Base-by-base conservation (phyloP, 1,140 invertebrate genomes). In the Diachasmimorpha longicaudata region DNA sequence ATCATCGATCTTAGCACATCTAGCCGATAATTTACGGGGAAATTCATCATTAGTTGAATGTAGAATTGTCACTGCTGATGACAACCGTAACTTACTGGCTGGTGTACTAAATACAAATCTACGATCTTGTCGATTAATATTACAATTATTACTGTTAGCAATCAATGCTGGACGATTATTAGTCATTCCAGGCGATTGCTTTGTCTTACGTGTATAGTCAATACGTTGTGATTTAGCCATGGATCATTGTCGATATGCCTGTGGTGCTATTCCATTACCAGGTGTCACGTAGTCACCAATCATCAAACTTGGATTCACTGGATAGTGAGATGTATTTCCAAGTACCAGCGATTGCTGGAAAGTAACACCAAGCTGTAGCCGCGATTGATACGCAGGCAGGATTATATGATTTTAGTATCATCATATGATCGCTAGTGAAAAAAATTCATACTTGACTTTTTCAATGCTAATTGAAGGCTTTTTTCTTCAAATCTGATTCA, bases 271-370 rank as follows among this genome's bases (percentile, higher is more conserved):
- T 36, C 89, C 88, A 80, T 88, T 90, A 21, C 89, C 90, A 39
- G 92, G 91, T 72, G 92, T 91, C 70, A 93, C 92, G 85, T 95
- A 95, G 85, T 95, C 94, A 72, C 93, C 94, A 81, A 94, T 95
- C 94, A 95, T 94, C 81, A 94, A 89, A 85, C 93, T 94, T 84
- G 92, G 92, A 88, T 93, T 94, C 77, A 95, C 92, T 76, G 93
- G 93, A 82, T 93, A 93, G 82, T 92, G 90, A 19, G 90, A 89
- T 16, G 90, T 89, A 78, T 92, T 92, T 79, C 91, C 91, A 85
- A 93, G 90, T 55, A 92, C 91, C 84, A 91, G 89, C 85, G 90
- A 90, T 87, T 91, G 90, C 88, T 90, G 89, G 84, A 88, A 89
- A 88, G 83, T 87, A 88, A 88, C 86, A 87, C 85, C 86, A 88